Evolutionary conservation across 2,888 invertebrate genomes (phyloP).

Genomic region (Callosobruchus maculatus): DNA sequence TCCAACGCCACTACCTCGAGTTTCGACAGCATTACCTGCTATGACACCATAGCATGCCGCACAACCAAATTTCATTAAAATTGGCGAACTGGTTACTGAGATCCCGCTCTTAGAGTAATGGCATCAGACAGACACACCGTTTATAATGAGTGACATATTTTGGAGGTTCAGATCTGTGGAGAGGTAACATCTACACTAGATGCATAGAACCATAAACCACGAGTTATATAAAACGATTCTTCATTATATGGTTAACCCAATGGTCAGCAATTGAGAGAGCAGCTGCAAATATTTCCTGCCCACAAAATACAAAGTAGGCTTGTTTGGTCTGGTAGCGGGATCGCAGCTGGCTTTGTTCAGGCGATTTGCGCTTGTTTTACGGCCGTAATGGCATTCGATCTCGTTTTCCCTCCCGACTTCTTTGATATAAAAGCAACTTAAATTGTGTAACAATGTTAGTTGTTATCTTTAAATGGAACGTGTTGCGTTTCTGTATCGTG

Average conservation of each 20-base stretch:
- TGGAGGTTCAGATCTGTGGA: too few species aligned
- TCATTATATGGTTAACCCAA: neutral
- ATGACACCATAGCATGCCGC: too few species aligned
- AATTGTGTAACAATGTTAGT: neutral
- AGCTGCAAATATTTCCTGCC: neutral
- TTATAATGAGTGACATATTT: too few species aligned
- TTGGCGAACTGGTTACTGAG: too few species aligned
- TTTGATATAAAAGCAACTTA: neutral
- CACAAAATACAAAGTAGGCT: neutral
- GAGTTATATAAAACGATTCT: too few species aligned
- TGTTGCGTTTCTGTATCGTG: neutral
- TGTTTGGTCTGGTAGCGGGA: neutral
- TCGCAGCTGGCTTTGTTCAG: neutral
- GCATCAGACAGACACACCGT: too few species aligned
- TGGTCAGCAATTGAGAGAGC: neutral
- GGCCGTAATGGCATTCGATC: neutral
- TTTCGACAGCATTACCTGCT: too few species aligned
- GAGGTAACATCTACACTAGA: too few species aligned
- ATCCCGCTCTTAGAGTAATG: too few species aligned
- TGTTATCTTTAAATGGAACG: neutral
- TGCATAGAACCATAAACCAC: too few species aligned
- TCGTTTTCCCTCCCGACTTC: neutral
- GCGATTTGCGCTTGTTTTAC: neutral
- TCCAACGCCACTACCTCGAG: too few species aligned
- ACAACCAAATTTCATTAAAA: too few species aligned